Evolutionary conservation across 1,140 invertebrate genomes (phyloP).

Genomic region (Psix sp.): DNA sequence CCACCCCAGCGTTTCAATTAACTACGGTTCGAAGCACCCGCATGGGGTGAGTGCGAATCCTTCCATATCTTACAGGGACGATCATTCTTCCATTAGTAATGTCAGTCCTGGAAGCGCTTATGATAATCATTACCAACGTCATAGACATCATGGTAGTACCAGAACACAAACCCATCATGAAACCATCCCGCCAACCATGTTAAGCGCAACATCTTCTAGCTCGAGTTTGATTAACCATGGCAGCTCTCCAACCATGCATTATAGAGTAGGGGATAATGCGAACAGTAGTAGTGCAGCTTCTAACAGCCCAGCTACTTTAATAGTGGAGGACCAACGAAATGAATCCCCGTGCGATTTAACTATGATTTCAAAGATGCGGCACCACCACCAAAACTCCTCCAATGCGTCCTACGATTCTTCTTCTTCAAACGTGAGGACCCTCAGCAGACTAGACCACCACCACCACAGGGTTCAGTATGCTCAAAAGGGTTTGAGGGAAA

Average conservation of each 20-base stretch:
- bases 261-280: constrained; percentile 56
- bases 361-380: constrained; percentile 59
- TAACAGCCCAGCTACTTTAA: constrained; percentile 55
- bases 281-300: constrained; percentile 63
- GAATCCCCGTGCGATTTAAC: constrained; percentile 47
- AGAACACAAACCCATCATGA: constrained; percentile 59
- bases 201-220: constrained; percentile 65
- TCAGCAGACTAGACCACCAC: constrained; percentile 68
- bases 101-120: constrained; percentile 20
- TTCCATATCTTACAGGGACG: constrained; percentile 20
- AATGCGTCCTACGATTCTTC: constrained; percentile 71
- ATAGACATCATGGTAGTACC: constrained; percentile 55
- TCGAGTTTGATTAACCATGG: constrained; percentile 69
- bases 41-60: constrained; percentile 12
- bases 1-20: constrained; percentile 26
- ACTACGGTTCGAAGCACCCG: constrained; percentile 39
- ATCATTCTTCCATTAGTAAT: constrained; percentile 25
- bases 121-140: constrained; percentile 37
- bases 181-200: constrained; percentile 53
- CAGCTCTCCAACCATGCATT: constrained; percentile 60
- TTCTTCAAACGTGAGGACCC: constrained; percentile 65
- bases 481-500: constrained; percentile 62
- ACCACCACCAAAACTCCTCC: constrained; percentile 66
- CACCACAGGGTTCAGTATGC: constrained; percentile 64
- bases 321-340: constrained; percentile 58